A percentile compares a stretch with the other conserved stretches of the same genome.
phyloP scores from a whole-genome alignment of 2,113 vertebrate genomes.

The Crotalus viridis region DNA sequence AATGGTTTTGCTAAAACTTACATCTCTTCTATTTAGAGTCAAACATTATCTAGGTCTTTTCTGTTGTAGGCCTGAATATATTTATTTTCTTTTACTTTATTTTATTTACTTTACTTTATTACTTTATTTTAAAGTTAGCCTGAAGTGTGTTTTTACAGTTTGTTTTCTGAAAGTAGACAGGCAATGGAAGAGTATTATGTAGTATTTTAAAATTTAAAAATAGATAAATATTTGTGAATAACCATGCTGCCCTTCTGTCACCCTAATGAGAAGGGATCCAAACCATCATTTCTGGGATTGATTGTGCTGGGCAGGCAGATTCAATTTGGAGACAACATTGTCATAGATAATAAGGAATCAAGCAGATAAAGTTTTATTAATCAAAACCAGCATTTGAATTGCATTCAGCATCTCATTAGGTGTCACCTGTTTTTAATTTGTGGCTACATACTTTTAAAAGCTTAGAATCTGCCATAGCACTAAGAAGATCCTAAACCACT shows the following conservation, averaged over 20 bases:
- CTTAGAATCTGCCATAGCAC: not conserved
- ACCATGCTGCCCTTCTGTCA: not conserved
- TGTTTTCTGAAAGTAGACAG: conserved; percentile 16
- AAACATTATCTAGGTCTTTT: conserved; percentile 10
- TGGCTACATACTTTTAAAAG: not conserved
- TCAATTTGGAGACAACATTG: not conserved
- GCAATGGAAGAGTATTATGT: not conserved
- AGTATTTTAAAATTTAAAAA: not conserved
- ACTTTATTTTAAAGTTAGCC: conserved; percentile 5
- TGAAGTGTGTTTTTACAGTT: conserved; percentile 5
- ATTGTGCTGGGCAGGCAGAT: not conserved
- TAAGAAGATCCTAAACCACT: not conserved
- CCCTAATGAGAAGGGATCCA: not conserved
- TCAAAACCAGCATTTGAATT: not conserved
- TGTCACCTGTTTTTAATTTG: not conserved
- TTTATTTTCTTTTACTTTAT: conserved; percentile 5
- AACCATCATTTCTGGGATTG: not conserved
- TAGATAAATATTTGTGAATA: not conserved
- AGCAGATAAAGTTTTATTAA: not conserved
- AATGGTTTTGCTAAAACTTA: conserved; percentile 33
- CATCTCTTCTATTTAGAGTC: not conserved
- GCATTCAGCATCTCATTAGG: not conserved
- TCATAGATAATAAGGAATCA: not conserved
- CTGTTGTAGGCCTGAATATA: conserved; percentile 17
- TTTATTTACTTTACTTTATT: too few species aligned